These are phyloP conservation scores for Corythaixoides concolor DNA, from an alignment of 2,113 vertebrate genomes.

Conservation along the genomic window DNA sequence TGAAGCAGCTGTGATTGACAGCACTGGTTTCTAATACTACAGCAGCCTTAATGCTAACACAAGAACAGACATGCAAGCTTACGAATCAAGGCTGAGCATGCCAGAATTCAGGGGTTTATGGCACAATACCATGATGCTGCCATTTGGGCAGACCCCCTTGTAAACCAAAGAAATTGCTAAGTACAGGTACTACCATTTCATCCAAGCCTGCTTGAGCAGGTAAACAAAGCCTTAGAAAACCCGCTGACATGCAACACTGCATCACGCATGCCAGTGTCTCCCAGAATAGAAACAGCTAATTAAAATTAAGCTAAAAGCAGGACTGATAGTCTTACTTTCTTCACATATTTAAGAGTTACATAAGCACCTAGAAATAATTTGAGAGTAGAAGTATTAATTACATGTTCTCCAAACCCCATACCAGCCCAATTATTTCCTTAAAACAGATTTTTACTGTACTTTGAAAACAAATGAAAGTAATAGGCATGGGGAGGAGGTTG, in stretches of 20 bases:
- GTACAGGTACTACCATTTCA: neutral
- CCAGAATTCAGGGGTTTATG: neutral
- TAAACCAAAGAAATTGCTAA: neutral
- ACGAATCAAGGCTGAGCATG: neutral
- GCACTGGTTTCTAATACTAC: neutral
- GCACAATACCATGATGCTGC: neutral
- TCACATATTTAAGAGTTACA: neutral
- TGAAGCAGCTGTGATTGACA: neutral
- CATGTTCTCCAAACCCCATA: neutral
- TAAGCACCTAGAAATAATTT: neutral
- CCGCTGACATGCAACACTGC: neutral
- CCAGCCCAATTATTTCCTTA: neutral
- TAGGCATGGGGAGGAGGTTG: neutral
- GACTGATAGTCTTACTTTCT: neutral
- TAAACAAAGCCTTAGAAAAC: neutral
- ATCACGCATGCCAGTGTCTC: neutral
- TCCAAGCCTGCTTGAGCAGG: neutral
- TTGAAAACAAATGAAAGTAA: neutral
- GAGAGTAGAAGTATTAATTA: neutral
- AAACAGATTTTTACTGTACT: neutral
- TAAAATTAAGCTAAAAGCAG: constrained; percentile 21
- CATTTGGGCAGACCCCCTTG: neutral
- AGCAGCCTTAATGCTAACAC: neutral
- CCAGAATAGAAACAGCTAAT: constrained; percentile 29
- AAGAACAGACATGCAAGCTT: neutral